These are phyloP conservation scores for Pagetopsis macropterus DNA, from an alignment of 2,797 vertebrate species.

Conservation along the genomic window DNA sequence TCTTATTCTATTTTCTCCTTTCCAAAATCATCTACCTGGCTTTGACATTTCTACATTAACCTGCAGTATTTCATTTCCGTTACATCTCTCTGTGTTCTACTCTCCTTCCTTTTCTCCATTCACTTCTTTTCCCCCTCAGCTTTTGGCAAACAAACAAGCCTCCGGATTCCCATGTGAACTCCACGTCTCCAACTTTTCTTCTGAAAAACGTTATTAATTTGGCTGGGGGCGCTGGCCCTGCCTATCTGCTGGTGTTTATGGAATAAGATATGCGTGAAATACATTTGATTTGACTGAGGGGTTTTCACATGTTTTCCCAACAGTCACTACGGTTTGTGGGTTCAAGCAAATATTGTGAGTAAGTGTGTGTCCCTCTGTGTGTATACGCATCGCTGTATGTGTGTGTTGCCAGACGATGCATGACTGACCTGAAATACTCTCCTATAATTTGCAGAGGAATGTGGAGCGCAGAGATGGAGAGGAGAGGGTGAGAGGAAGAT, in stretches of 20 bases:
- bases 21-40: slow-evolving; percentile 26
- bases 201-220: slow-evolving; percentile 67
- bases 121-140: slow-evolving; percentile 14
- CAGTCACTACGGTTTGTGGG: slow-evolving; percentile 54
- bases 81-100: not conserved
- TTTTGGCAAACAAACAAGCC: slow-evolving; percentile 62
- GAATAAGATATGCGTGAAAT: slow-evolving; percentile 71
- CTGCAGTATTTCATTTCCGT: not conserved
- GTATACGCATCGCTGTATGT: slow-evolving; percentile 27
- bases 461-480: slow-evolving; percentile 52
- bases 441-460: slow-evolving; percentile 74
- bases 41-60: slow-evolving; percentile 12
- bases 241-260: slow-evolving; percentile 67
- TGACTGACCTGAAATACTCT: slow-evolving; percentile 66
- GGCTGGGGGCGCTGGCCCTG: slow-evolving; percentile 29
- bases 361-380: slow-evolving; percentile 16
- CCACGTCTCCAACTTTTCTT: slow-evolving; percentile 52
- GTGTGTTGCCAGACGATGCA: slow-evolving; percentile 52
- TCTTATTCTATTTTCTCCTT: slow-evolving; percentile 17
- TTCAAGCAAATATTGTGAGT: slow-evolving; percentile 62
- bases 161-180: slow-evolving; percentile 30
- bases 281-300: slow-evolving; percentile 64
- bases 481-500: slow-evolving; percentile 38
- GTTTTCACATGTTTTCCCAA: slow-evolving; percentile 71
- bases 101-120: slow-evolving; percentile 3